phyloP scores from a whole-genome alignment of 2,888 invertebrate genomes.

The Cancer borealis region DNA sequence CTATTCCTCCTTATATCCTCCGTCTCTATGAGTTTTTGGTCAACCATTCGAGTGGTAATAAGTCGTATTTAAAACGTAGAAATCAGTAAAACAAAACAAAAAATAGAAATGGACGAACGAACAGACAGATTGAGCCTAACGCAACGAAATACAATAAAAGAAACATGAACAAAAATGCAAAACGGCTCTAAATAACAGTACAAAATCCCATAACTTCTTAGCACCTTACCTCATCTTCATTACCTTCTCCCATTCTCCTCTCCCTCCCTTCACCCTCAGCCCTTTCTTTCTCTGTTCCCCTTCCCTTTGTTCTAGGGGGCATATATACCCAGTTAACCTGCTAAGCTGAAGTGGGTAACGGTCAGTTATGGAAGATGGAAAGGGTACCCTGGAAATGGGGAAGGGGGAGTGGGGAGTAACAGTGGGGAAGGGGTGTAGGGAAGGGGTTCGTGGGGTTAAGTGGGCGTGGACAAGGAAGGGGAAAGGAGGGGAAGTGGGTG shows the following conservation, averaged over 20 bases:
- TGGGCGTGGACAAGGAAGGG: not conserved
- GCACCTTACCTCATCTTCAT: not conserved
- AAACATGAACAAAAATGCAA: not conserved
- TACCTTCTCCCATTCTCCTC: not conserved
- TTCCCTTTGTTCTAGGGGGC: not conserved
- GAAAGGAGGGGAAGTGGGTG: not conserved
- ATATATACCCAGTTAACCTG: not conserved
- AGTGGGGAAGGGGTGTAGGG: not conserved
- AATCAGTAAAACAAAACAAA: too few relatives aligned
- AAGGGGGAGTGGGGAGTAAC: not conserved
- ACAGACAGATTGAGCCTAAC: too few relatives aligned
- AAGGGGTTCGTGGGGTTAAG: not conserved
- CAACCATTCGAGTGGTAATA: too few relatives aligned
- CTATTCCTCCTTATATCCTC: not conserved
- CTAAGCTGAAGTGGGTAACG: not conserved
- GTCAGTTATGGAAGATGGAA: slow-evolving; percentile 21
- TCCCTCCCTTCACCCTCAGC: not conserved
- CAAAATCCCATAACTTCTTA: not conserved
- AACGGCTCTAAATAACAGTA: not conserved
- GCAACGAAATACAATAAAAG: too few relatives aligned
- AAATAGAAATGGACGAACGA: too few relatives aligned
- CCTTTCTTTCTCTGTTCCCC: not conserved
- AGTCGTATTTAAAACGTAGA: too few relatives aligned
- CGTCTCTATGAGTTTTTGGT: not conserved
- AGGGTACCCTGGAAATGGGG: not conserved